Evolutionary conservation across 2,113 vertebrate species (phyloP), one percentile per base, ranked within the genome.

Genomic region (Sander lucioperca): DNA sequence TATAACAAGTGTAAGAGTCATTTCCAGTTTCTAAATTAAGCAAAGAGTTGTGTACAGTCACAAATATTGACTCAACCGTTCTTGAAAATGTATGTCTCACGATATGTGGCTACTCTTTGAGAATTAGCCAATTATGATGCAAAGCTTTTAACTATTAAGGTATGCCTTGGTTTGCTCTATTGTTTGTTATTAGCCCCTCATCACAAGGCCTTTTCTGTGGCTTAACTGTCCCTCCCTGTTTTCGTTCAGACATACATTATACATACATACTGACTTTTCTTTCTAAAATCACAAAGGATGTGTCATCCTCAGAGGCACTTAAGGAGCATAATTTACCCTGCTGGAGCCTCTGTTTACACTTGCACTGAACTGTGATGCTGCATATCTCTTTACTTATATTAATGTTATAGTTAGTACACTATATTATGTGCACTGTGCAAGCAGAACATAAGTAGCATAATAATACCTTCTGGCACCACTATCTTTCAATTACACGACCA

Each of bases 261-360:
- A 58, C 13, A 47, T 5, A 27, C 27, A 27, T 6, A 5, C 33
- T 63, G 48, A 45, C 10, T 45, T 16, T 47, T 64, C 9, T 48
- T 54, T 16, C 21, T 21, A 15, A 50, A 80, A 21, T 23, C 50
- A 19, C 45, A 56, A 48, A 48, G 47, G 9, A 33, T 69, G 47
- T 74, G 18, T 57, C 18, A 10, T 43, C 53, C 19, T 77, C 10
- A 51, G 39, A 53, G 21, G 36, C 13, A 57, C 61, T 54, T 30
- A 25, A 54, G 25, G 58, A 53, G 13, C 19, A 56, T 45, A 43
- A 73, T 66, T 69, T 10, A 50, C 71, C 57, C 71, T 75, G 57
- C 65, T 63, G 36, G 11, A 56, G 70, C 43, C 53, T 72, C 43
- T n/a, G 63, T 82, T 74, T 64, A 64, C 68, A 82, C 43, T 64